phyloP scores from a whole-genome alignment of 2,797 vertebrate species.

The Glossophaga mutica region DNA sequence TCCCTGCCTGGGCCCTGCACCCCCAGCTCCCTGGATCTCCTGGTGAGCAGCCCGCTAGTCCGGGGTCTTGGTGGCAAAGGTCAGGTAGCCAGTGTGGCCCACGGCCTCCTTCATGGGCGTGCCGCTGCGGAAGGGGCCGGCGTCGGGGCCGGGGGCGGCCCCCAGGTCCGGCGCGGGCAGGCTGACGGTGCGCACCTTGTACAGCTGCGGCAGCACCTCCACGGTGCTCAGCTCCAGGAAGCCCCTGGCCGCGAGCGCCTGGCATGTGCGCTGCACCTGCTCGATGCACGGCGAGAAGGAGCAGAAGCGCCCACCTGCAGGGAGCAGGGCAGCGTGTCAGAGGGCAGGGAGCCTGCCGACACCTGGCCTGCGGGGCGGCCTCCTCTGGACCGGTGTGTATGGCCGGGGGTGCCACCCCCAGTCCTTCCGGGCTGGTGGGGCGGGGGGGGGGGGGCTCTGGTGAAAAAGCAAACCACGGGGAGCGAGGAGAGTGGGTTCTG shows the following conservation, averaged over 20 bases:
- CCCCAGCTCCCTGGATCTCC: not conserved
- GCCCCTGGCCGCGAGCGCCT: constrained; percentile 84
- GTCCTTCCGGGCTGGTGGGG: not conserved
- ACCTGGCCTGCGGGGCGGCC: rapidly evolving
- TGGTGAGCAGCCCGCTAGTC: constrained; percentile 73
- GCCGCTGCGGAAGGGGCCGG: constrained; percentile 87
- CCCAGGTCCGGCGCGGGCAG: constrained; percentile 93
- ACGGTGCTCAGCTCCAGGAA: constrained; percentile 93
- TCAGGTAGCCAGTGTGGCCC: constrained; percentile 97
- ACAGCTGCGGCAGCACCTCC: constrained; percentile 92
- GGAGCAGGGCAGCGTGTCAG: not conserved
- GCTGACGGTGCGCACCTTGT: constrained; percentile 89
- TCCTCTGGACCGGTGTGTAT: not conserved
- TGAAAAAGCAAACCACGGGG: not conserved
- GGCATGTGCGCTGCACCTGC: constrained; percentile 95
- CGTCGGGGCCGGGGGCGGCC: constrained; percentile 61
- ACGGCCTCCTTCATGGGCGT: constrained; percentile 89
- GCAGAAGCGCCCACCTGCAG: constrained; percentile 92
- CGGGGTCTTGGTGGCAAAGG: constrained; percentile 94
- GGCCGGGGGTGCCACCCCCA: rapidly evolving
- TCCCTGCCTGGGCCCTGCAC: not conserved
- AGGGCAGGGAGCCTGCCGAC: not conserved
- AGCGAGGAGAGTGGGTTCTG: not conserved
- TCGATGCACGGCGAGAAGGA: constrained; percentile 98
- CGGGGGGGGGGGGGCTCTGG: rapidly evolving